phyloP scores from a whole-genome alignment of 2,888 invertebrate species.

The Aspidapion aeneum region DNA sequence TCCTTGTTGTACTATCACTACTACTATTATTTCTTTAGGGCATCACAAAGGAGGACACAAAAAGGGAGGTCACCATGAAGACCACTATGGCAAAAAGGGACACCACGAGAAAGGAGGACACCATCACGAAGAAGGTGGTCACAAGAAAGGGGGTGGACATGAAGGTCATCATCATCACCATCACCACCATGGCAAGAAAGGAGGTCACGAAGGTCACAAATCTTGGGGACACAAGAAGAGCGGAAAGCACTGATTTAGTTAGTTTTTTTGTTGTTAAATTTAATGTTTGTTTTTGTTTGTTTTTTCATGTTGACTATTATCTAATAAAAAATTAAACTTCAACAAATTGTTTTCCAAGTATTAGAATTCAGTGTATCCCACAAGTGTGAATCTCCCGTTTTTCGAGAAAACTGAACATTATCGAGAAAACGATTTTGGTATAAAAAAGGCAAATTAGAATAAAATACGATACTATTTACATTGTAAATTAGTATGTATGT shows the following conservation, averaged over 20 bases:
- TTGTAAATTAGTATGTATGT: too few relatives aligned
- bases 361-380: too few relatives aligned
- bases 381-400: too few relatives aligned
- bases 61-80: slow-evolving; percentile 69
- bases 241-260: slow-evolving; percentile 16
- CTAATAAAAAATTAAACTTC: too few relatives aligned
- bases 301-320: neutral
- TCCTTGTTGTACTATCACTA: too few relatives aligned
- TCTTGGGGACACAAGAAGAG: slow-evolving; percentile 65
- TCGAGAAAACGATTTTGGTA: too few relatives aligned
- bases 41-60: slow-evolving; percentile 77
- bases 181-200: slow-evolving; percentile 73
- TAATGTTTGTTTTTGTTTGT: neutral
- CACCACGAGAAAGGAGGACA: slow-evolving; percentile 77
- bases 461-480: too few relatives aligned
- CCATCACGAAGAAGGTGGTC: slow-evolving; percentile 73
- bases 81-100: slow-evolving; percentile 77
- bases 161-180: slow-evolving; percentile 73
- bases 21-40: too few relatives aligned
- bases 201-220: slow-evolving; percentile 74
- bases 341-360: too few relatives aligned
- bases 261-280: neutral
- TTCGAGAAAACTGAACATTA: too few relatives aligned
- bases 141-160: slow-evolving; percentile 73
- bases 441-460: too few relatives aligned